Evolutionary conservation across 2,888 invertebrate species (phyloP), one percentile per base, ranked within the genome.

Genomic region (Morpho deidamia): DNA sequence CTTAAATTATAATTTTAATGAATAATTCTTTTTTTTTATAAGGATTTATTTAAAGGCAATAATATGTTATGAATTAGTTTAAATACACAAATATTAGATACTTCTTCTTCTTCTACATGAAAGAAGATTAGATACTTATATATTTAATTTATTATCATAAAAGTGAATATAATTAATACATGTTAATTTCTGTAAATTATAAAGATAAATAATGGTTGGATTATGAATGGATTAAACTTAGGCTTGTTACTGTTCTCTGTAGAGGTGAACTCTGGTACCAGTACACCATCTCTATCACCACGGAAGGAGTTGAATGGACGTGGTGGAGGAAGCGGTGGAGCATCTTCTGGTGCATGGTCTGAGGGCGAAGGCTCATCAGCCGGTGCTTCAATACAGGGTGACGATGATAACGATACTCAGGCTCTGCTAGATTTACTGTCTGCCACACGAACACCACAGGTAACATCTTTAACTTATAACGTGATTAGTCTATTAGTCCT

Each of bases 281-380:
- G 87, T 59, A 93, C 93, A 38, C 93, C 94, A 49, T 92, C 93
- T 41, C 83, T 93, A 50, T 93, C 94, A 35, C 94, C 94, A 53
- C 92, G 94, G 60, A 95, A 95, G 81, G 94, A 93, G 68, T 72
- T 93, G 90, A 76, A 85, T 81, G 78, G 90, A 7, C 81, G 76
- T 73, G 87, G 78, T 71, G 91, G 67, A 66, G 90, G 81, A 44
- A 83, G 75, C 74, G 90, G 81, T 72, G 91, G 74, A 68, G 92
- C 92, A 64, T 94, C 94, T n/a, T 94, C 94, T n/a, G 94, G 94
- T 40, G 86, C 83, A 7, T 87, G 87, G 85, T 95, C 95, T 57
- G 95, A 95, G 80, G 95, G 94, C 55, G 95, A 95, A 69, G 94
- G 95, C 69, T 93, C 93, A 58, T 93, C 93, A 44, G 94, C 94